Evolutionary conservation across 2,888 invertebrate genomes (phyloP).

Genomic region (Drosophila sordidula): DNA sequence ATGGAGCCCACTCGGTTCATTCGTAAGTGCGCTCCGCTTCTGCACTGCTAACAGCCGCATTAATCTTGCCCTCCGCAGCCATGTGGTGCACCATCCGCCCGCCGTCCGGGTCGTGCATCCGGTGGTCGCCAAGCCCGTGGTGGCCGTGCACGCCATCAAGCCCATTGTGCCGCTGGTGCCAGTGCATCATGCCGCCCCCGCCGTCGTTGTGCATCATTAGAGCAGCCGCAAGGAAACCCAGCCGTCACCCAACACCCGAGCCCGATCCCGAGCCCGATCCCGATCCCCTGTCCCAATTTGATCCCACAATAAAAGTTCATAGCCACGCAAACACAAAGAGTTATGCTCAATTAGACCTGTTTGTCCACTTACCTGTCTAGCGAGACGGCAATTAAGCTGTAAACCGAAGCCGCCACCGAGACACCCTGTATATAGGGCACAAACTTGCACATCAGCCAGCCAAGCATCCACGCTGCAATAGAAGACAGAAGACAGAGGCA

Average conservation of each 20-base stretch:
- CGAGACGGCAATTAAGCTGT: constrained; percentile 97
- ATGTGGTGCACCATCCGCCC: constrained; percentile 84
- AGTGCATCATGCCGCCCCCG: constrained; percentile 83
- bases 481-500: neutral
- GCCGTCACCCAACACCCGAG: constrained; percentile 7
- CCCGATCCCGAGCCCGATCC: constrained; percentile 10
- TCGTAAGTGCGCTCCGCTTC: constrained; percentile 66
- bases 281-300: constrained; percentile 10
- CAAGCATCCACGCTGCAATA: constrained; percentile 94
- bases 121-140: constrained; percentile 60
- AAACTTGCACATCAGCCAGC: constrained; percentile 97
- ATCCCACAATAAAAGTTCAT: constrained; percentile 67
- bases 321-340: constrained; percentile 52
- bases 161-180: constrained; percentile 80
- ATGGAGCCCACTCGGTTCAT: constrained; percentile 82
- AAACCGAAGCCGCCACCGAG: constrained; percentile 97
- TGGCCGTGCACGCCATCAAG: constrained; percentile 64
- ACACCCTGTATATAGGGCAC: constrained; percentile 98
- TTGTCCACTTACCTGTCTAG: constrained; percentile 92
- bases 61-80: constrained; percentile 49
- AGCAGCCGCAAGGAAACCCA: neutral
- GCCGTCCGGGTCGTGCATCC: constrained; percentile 82
- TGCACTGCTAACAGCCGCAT: neutral
- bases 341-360: constrained; percentile 16
- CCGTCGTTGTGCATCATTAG: constrained; percentile 82